A percentile compares a stretch with the other conserved stretches of the same genome.
Conservation (phyloP, 2,113 vertebrate genomes). For the Dasyprocta punctata region DNA sequence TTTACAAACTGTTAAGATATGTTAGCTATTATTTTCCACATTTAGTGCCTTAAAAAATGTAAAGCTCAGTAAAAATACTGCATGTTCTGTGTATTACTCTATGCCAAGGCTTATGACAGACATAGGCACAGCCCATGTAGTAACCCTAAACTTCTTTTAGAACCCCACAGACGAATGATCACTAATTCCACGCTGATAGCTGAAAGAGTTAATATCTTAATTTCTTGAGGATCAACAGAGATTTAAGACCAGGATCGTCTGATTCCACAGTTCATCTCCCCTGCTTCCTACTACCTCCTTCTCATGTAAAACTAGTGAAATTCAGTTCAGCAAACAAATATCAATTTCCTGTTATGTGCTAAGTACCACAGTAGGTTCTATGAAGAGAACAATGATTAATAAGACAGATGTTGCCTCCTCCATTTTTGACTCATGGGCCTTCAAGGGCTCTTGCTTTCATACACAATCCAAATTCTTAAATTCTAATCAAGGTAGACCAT, state of each 20-base stretch:
- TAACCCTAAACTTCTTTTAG: conserved; percentile 3
- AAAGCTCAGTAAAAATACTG: background rate
- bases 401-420: background rate
- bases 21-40: background rate
- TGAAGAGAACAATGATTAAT: background rate
- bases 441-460: background rate
- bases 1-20: background rate
- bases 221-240: background rate
- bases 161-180: background rate
- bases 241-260: background rate
- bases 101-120: background rate
- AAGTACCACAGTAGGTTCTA: background rate
- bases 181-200: background rate
- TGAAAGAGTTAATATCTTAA: conserved; percentile 45
- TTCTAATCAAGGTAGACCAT: background rate
- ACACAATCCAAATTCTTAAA: background rate
- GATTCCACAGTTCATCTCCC: background rate
- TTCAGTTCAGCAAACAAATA: background rate
- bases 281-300: background rate
- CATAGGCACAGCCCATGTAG: background rate
- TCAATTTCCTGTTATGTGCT: background rate
- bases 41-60: conserved; percentile 15
- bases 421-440: background rate
- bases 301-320: background rate
- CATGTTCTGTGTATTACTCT: background rate